Conservation (phyloP, 2,888 invertebrate genomes). For the Idaea straminata region DNA sequence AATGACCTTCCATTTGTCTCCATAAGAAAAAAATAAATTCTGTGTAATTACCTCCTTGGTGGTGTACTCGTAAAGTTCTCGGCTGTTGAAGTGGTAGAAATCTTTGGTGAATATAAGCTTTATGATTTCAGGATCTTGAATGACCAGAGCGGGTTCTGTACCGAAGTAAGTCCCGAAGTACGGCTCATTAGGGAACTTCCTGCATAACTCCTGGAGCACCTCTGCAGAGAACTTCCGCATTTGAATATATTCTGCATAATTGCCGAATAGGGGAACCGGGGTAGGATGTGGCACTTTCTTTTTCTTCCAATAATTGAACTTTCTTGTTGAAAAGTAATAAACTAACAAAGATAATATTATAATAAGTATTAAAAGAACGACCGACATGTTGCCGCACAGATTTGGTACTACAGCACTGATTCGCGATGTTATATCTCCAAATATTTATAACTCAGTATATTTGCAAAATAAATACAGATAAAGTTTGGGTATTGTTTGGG, state of each 20-base stretch:
- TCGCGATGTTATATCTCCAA: not conserved
- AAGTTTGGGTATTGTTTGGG: not conserved
- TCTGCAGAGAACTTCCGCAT: constrained; percentile 18
- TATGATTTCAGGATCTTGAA: constrained; percentile 36
- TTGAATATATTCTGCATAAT: constrained; percentile 26
- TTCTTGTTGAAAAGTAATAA: constrained; percentile 20
- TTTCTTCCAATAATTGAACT: constrained; percentile 27
- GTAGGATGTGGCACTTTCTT: constrained; percentile 26
- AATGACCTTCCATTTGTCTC: constrained; percentile 37
- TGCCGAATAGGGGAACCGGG: constrained; percentile 34
- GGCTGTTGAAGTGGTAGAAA: constrained; percentile 36
- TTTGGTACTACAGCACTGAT: not conserved
- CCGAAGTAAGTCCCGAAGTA: constrained; percentile 29
- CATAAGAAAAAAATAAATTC: constrained; percentile 36
- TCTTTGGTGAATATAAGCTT: constrained; percentile 39
- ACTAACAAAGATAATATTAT: constrained; percentile 10
- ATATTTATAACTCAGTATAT: not conserved
- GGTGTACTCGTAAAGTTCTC: constrained; percentile 31
- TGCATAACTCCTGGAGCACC: constrained; percentile 21
- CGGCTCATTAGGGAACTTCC: constrained; percentile 21
- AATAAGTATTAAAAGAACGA: not conserved
- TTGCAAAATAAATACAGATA: not conserved
- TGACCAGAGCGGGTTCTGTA: constrained; percentile 30
- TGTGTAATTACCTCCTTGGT: constrained; percentile 30
- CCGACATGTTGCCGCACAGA: not conserved